Conservation (phyloP, 2,888 invertebrate genomes). For the Platycheirus rosarum region DNA sequence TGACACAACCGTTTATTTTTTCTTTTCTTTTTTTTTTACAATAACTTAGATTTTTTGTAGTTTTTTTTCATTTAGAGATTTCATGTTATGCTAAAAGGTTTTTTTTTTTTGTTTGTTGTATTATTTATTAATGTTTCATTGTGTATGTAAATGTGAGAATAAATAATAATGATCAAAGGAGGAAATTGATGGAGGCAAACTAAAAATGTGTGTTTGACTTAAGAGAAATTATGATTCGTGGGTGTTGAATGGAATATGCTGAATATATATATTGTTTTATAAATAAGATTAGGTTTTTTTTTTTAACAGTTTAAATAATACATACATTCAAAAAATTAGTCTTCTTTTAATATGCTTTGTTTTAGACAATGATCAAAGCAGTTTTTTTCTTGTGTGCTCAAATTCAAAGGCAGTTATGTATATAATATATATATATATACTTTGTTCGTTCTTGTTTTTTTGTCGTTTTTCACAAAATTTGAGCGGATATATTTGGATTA, state of each 20-base stretch:
- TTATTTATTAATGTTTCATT: slow-evolving; percentile 51
- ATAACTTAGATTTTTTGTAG: slow-evolving; percentile 61
- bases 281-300: not conserved
- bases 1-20: slow-evolving; percentile 74
- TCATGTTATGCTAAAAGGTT: slow-evolving; percentile 30
- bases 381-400: slow-evolving; percentile 42
- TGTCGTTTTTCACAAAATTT: slow-evolving; percentile 54
- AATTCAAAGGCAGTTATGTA: slow-evolving; percentile 62
- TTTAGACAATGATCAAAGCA: slow-evolving; percentile 51
- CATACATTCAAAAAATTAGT: slow-evolving; percentile 60
- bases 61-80: slow-evolving; percentile 44
- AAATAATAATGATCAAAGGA: slow-evolving; percentile 26
- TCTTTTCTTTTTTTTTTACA: slow-evolving; percentile 47
- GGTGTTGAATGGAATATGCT: not conserved
- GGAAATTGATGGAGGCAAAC: slow-evolving; percentile 23
- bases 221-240: not conserved
- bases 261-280: not conserved
- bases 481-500: slow-evolving; percentile 60
- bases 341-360: slow-evolving; percentile 53
- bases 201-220: slow-evolving; percentile 6
- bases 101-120: slow-evolving; percentile 42
- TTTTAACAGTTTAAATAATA: slow-evolving; percentile 57
- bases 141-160: slow-evolving; percentile 41
- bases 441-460: slow-evolving; percentile 35
- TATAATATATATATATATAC: too few species aligned